Evolutionary conservation across 2,888 invertebrate genomes (phyloP).

Genomic region (Eledone cirrhosa): DNA sequence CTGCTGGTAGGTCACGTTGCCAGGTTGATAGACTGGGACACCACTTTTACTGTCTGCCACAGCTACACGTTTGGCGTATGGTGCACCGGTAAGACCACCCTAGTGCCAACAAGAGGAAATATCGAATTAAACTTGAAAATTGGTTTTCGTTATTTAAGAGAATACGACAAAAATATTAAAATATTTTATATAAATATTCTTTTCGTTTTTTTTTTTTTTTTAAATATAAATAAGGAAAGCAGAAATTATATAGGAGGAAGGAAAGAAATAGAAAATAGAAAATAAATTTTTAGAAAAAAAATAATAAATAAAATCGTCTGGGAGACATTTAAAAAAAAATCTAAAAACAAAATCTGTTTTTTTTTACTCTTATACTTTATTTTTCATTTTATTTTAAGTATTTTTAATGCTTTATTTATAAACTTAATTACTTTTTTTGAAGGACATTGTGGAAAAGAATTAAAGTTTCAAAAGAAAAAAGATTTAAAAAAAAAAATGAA

Average conservation of each 20-base stretch:
- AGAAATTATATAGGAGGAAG: slow-evolving; percentile 72
- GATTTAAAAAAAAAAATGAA: too few species aligned
- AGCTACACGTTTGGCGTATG: slow-evolving; percentile 94
- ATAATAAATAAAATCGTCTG: slow-evolving; percentile 1
- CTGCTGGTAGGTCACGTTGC: slow-evolving; percentile 78
- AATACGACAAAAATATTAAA: background rate
- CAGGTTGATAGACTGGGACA: slow-evolving; percentile 82
- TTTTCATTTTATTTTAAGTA: too few species aligned
- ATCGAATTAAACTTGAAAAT: too few species aligned
- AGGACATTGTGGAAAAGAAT: too few species aligned
- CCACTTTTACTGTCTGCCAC: slow-evolving; percentile 83
- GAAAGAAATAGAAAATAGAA: slow-evolving; percentile 72
- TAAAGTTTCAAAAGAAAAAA: too few species aligned
- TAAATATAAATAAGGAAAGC: too few species aligned
- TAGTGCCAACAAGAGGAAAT: slow-evolving; percentile 17
- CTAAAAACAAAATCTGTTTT: too few species aligned
- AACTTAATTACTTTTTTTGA: too few species aligned
- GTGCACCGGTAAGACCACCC: slow-evolving; percentile 78
- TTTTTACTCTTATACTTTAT: too few species aligned
- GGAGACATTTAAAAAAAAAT: slow-evolving; percentile 11
- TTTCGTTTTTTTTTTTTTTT: background rate
- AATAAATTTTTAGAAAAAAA: slow-evolving; percentile 2
- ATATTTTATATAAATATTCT: background rate
- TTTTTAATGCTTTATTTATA: too few species aligned
- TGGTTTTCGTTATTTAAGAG: too few species aligned